Evolutionary conservation across 2,888 invertebrate genomes (phyloP), one percentile per base, ranked within the genome.

Genomic region (Junonia oenone): DNA sequence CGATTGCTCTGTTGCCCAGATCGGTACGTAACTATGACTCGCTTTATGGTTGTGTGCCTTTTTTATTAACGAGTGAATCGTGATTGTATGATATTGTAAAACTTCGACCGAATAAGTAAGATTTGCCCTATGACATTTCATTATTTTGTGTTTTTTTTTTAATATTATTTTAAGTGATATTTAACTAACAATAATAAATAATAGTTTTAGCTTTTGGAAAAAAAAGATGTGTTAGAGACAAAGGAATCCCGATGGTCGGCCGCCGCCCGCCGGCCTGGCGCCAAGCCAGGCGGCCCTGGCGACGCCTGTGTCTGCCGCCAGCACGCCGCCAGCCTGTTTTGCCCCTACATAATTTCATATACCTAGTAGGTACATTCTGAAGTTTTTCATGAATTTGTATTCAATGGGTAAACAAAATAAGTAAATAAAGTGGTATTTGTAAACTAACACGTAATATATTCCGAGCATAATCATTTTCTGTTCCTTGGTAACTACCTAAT

Each of bases 241-340:
- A 90, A 90, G 90, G 89, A 89, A 90, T 89, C 89, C 90, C 90
- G 83, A 76, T 78, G 79, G 69, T 71, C 75, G 79, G 80, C 83
- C 75, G 88, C 85, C 85, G 83, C 83, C 87, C 89, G 90, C 90
- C 89, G 75, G 87, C 87, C 89, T 89, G 89, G 90, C 89, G 89
- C 88, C 89, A 76, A 72, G 88, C 90, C 89, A 88, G 87, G 78
- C 87, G 87, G 84, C 87, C 86, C 84, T 85, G 85, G 85, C 82
- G 86, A 82, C 87, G 84, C 80, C 81, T 74, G 69, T 68, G 69
- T 68, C 71, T 76, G 64, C 68, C 69, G 68, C 69, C 67, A 75
- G 77, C 77, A 78, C 75, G 77, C 82, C 81, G 85, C 81, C 81
- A 78, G 78, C 77, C 61, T 68, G 67, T 69, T 68, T 68, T 57